These are phyloP conservation scores for Brachionus rotundiformis DNA, from an alignment of 1,140 invertebrate species.

Conservation along the genomic window DNA sequence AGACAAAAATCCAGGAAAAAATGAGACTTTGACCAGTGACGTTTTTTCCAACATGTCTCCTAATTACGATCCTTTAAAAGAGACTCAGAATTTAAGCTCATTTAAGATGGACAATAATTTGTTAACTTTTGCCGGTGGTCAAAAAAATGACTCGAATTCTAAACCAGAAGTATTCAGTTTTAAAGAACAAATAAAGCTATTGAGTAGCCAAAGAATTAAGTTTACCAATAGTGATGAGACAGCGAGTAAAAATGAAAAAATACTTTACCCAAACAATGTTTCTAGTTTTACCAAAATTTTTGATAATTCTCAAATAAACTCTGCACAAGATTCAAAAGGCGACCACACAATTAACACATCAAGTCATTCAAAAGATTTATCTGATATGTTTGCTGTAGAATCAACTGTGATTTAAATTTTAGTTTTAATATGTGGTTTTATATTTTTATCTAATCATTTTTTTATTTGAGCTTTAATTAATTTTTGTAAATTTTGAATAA, in stretches of 20 bases:
- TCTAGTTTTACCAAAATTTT: conserved; percentile 40
- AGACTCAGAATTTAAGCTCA: not conserved
- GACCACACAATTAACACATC: not conserved
- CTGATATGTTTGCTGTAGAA: conserved; percentile 49
- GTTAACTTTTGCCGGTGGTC: conserved; percentile 39
- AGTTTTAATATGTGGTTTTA: conserved; percentile 21
- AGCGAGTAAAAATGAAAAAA: not conserved
- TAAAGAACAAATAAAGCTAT: conserved; percentile 20
- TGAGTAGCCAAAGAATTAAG: conserved; percentile 18
- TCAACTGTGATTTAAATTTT: conserved; percentile 47
- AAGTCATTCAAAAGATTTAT: conserved; percentile 23
- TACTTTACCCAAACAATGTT: not conserved
- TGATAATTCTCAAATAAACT: not conserved
- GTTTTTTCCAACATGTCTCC: conserved; percentile 37
- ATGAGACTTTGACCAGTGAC: conserved; percentile 15
- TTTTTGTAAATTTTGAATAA: not conserved
- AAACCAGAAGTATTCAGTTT: conserved; percentile 7
- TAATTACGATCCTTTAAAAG: not conserved
- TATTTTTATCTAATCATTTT: conserved; percentile 24
- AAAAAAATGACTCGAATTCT: not conserved
- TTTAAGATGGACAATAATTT: conserved; percentile 39
- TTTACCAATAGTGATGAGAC: conserved; percentile 1
- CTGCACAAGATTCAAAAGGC: not conserved
- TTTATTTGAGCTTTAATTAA: not conserved
- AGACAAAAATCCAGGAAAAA: conserved; percentile 22